These are phyloP conservation scores for Keiferia lycopersicella DNA, from an alignment of 2,888 invertebrate species.

Conservation along the genomic window DNA sequence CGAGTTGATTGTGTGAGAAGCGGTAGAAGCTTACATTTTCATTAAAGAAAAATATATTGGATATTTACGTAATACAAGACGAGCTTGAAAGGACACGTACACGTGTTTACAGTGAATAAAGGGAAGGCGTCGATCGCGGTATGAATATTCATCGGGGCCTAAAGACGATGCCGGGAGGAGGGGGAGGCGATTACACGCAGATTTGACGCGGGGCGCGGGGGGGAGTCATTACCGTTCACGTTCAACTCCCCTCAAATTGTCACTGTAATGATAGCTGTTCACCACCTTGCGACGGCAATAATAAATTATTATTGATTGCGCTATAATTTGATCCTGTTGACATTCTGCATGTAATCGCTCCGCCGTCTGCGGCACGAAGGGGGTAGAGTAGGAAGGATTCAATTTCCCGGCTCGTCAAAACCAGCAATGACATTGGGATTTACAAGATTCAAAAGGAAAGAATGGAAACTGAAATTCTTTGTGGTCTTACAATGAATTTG, in stretches of 20 bases:
- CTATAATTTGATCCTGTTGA: slow-evolving; percentile 25
- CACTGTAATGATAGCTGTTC: slow-evolving; percentile 32
- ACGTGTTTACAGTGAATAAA: slow-evolving; percentile 69
- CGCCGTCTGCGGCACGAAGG: slow-evolving; percentile 3
- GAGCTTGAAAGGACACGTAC: slow-evolving; percentile 65
- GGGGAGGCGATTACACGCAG: slow-evolving; percentile 43
- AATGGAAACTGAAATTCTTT: neutral
- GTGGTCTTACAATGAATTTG: neutral
- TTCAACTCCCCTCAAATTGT: slow-evolving; percentile 37
- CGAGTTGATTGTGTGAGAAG: slow-evolving; percentile 8
- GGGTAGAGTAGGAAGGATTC: neutral
- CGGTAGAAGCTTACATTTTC: slow-evolving; percentile 22
- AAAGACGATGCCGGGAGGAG: slow-evolving; percentile 36
- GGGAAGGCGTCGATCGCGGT: slow-evolving; percentile 64
- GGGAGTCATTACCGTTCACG: slow-evolving; percentile 37
- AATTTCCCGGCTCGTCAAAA: slow-evolving; percentile 13
- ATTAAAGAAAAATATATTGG: slow-evolving; percentile 40
- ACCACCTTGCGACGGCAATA: slow-evolving; percentile 27
- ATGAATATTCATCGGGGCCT: slow-evolving; percentile 68
- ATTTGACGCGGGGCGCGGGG: slow-evolving; percentile 36
- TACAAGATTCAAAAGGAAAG: slow-evolving; percentile 1
- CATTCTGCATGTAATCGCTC: slow-evolving; percentile 19
- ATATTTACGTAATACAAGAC: slow-evolving; percentile 63
- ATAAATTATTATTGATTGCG: slow-evolving; percentile 29
- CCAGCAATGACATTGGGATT: neutral